These are phyloP conservation scores for Acanthiza pusilla DNA, from an alignment of 2,797 vertebrate genomes.

Conservation along the genomic window DNA sequence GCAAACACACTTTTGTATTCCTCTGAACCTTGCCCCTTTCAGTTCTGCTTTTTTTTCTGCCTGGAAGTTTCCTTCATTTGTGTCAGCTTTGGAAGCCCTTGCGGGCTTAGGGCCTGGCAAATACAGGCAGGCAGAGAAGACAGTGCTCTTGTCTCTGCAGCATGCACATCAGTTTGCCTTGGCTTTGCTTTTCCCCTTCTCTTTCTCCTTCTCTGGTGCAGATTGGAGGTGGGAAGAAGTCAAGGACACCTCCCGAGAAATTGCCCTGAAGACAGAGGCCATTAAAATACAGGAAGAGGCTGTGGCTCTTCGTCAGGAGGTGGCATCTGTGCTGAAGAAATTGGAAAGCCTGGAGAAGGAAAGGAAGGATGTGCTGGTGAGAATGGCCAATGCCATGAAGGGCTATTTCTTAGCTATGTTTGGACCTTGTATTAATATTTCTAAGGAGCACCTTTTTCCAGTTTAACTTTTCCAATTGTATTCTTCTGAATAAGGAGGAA, in stretches of 20 bases:
- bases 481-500: background rate
- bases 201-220: background rate
- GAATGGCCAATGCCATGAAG: background rate
- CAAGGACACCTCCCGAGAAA: background rate
- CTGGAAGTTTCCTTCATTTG: background rate
- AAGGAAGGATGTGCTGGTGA: slow-evolving; percentile 63
- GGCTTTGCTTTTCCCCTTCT: background rate
- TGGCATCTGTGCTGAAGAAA: slow-evolving; percentile 50
- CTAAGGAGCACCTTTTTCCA: background rate
- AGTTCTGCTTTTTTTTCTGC: background rate
- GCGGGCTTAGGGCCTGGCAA: background rate
- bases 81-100: background rate
- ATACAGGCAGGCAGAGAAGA: background rate
- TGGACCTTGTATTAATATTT: background rate
- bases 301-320: slow-evolving; percentile 32
- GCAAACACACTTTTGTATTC: background rate
- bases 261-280: slow-evolving; percentile 40
- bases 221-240: background rate
- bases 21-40: background rate
- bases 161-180: background rate
- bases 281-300: slow-evolving; percentile 39
- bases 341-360: slow-evolving; percentile 49
- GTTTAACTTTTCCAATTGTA: background rate
- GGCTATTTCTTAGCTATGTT: background rate
- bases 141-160: background rate